Evolutionary conservation across 2,113 vertebrate species (phyloP), one percentile per base, ranked within the genome.

Genomic region (Menura novaehollandiae): DNA sequence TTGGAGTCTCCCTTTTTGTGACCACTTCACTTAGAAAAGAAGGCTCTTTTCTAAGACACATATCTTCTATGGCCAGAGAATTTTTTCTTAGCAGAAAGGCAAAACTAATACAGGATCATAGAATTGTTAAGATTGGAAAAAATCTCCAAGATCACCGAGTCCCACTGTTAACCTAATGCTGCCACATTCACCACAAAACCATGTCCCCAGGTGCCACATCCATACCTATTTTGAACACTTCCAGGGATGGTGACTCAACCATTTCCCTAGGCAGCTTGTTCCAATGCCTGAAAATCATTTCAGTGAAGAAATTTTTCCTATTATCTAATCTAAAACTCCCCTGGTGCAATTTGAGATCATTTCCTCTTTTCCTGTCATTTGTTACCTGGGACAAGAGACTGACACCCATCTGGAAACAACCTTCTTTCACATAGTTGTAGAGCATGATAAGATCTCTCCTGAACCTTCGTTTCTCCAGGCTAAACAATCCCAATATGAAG

Each of bases 1-100:
- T 78, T 94, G 83, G 92, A 86, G 78, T 91, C 66, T 94, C 86
- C 86, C 73, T 93, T 90, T 91, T 69, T 75, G 53, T 73, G 56
- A 87, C 86, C 49, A 20, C 37, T 91, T 89, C 69, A 91, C 47
- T 78, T 39, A 47, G 28, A 39, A 78, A 69, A 58, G 68, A 89
- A 81, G 62, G n/a, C 28, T 72, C 8, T 44, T 55, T 86, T 37
- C 47, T 41, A 59, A 88, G 35, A 30, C 3, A 14, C 28, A 28
- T 35, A 33, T 43, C 23, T 78, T 72, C 32, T 16, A 47, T 22
- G 91, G 24, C 3, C 26, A 74, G 49, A 80, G 24, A 26, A 32
- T 85, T n/a, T 81, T 60, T 58, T 53, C 46, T 51, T 62, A 73
- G 69, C 35, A 76, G n/a, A 82, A 87, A 89, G 37, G 20, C 35